Evolutionary conservation across 2,888 invertebrate genomes (phyloP).

Genomic region (Eugnorisma glareosa): DNA sequence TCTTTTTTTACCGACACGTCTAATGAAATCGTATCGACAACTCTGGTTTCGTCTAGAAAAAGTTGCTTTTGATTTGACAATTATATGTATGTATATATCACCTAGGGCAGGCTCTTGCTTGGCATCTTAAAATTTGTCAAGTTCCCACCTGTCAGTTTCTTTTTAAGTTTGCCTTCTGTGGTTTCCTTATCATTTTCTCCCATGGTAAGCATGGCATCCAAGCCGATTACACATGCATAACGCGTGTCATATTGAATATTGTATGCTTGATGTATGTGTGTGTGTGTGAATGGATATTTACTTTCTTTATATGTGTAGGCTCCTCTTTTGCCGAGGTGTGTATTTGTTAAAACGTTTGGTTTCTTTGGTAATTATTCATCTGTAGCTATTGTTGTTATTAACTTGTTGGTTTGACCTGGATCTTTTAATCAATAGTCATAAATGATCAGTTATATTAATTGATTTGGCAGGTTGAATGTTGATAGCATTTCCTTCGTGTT

Average conservation of each 20-base stretch:
- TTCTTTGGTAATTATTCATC: conserved; percentile 19
- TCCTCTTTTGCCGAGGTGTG: conserved; percentile 20
- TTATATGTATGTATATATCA: neutral
- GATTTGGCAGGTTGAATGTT: neutral
- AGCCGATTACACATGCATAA: conserved; percentile 59
- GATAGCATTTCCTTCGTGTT: neutral
- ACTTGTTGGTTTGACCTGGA: neutral
- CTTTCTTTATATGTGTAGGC: conserved; percentile 28
- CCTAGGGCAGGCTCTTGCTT: neutral
- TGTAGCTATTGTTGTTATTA: conserved; percentile 13
- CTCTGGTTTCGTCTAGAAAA: neutral
- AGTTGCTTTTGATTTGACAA: neutral
- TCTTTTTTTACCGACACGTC: neutral
- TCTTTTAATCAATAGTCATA: neutral
- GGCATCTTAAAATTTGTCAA: neutral
- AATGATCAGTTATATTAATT: neutral
- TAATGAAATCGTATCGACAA: neutral
- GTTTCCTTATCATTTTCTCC: neutral
- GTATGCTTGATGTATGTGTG: conserved; percentile 35
- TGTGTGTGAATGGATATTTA: conserved; percentile 49
- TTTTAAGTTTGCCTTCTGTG: conserved; percentile 40
- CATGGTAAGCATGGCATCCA: conserved; percentile 41
- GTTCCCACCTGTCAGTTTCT: too few relatives aligned
- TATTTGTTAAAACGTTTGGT: conserved; percentile 26
- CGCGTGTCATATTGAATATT: conserved; percentile 57